phyloP scores from a whole-genome alignment of 2,797 vertebrate species.

The Oreochromis mossambicus region DNA sequence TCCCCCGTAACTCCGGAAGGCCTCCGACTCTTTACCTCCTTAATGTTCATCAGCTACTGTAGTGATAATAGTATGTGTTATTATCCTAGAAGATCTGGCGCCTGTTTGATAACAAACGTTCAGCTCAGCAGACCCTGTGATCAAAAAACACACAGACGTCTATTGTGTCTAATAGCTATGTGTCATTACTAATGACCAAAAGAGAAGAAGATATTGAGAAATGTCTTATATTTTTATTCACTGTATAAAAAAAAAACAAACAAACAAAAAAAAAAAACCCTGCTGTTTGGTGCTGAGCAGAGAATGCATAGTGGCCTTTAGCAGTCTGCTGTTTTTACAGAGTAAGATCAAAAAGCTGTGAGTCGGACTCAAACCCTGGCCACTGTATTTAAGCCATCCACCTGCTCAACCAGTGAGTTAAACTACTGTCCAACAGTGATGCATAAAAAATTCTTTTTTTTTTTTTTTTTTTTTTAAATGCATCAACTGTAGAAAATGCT shows the following conservation, averaged over 20 bases:
- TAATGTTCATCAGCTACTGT: neutral
- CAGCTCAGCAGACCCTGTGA: neutral
- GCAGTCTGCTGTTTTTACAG: neutral
- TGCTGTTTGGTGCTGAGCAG: neutral
- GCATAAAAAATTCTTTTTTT: neutral
- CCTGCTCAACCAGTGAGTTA: neutral
- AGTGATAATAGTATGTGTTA: neutral
- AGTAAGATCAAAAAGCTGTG: neutral
- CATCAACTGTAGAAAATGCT: neutral
- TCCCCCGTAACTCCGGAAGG: neutral
- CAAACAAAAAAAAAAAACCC: fast-evolving
- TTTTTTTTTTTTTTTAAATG: neutral
- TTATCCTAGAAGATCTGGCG: neutral
- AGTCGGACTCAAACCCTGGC: neutral
- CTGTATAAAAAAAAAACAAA: neutral
- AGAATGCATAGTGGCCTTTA: neutral
- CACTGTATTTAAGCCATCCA: neutral
- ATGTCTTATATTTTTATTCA: neutral
- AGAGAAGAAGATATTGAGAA: neutral
- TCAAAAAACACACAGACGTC: neutral
- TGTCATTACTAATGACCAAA: neutral
- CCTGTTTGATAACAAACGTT: neutral
- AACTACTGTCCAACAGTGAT: neutral
- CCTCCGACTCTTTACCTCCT: neutral
- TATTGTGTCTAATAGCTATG: neutral